These are phyloP conservation scores for Gymnothorax javanicus DNA, from an alignment of 2,797 vertebrate species.

Conservation along the genomic window DNA sequence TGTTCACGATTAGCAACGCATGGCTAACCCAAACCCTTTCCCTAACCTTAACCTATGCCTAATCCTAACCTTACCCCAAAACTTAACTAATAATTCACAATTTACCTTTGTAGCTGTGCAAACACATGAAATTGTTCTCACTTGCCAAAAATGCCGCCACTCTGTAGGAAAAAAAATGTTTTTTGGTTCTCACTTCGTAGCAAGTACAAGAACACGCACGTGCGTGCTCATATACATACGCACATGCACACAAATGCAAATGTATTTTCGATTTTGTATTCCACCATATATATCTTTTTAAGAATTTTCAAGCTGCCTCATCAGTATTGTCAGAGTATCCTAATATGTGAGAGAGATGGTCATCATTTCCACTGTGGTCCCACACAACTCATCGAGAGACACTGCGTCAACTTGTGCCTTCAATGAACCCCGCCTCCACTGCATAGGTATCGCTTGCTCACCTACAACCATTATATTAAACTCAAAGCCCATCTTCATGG, in stretches of 20 bases:
- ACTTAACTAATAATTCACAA: no score
- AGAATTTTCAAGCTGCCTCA: background rate
- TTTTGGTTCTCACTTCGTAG: no score
- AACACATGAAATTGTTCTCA: no score
- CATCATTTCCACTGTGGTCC: background rate
- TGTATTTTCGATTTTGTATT: background rate
- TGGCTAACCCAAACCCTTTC: no score
- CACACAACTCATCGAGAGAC: background rate
- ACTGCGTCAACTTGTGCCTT: background rate
- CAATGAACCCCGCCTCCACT: background rate
- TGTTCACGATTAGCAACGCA: no score
- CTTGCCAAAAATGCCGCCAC: no score
- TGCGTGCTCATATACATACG: background rate
- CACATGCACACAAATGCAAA: background rate
- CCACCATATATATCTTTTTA: background rate
- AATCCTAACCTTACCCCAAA: no score
- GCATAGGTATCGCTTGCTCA: conserved; percentile 62
- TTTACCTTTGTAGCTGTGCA: no score
- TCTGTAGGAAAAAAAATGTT: no score
- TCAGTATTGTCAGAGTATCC: background rate
- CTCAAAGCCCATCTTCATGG: conserved; percentile 92
- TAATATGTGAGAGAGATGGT: background rate
- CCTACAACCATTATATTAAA: conserved; percentile 99
- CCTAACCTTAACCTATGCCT: no score
- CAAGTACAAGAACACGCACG: background rate